phyloP scores from a whole-genome alignment of 1,140 invertebrate genomes.

The Reticulitermes speratus region DNA sequence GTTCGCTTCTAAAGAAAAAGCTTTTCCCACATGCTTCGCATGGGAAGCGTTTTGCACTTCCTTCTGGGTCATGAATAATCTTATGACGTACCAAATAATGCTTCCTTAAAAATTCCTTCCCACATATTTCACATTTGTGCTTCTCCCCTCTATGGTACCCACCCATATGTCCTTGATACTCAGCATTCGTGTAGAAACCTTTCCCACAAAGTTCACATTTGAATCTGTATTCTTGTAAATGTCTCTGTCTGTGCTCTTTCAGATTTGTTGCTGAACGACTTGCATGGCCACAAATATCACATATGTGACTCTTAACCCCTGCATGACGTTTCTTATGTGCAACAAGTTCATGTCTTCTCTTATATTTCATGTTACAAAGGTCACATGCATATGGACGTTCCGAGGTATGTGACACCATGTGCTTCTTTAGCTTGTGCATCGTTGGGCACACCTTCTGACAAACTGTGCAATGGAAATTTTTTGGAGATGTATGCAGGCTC shows the following conservation, averaged over 20 bases:
- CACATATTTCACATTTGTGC: slow-evolving; percentile 38
- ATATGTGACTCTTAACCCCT: neutral
- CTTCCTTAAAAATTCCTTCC: neutral
- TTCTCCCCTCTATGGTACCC: neutral
- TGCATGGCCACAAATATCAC: slow-evolving; percentile 25
- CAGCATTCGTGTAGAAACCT: neutral
- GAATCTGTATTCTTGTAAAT: slow-evolving; percentile 15
- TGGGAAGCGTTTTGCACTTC: slow-evolving; percentile 57
- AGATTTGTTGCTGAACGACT: neutral
- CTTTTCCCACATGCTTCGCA: slow-evolving; percentile 75
- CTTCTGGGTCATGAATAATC: slow-evolving; percentile 44
- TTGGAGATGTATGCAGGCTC: neutral
- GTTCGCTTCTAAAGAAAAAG: neutral
- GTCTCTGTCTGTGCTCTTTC: neutral
- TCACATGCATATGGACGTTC: slow-evolving; percentile 67
- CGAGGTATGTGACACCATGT: slow-evolving; percentile 42
- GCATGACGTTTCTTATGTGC: slow-evolving; percentile 21
- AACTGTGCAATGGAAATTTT: slow-evolving; percentile 47
- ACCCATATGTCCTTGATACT: neutral
- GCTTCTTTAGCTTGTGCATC: slow-evolving; percentile 46
- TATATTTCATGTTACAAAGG: slow-evolving; percentile 64
- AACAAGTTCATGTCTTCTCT: slow-evolving; percentile 43
- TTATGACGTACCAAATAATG: neutral
- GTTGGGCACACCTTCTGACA: slow-evolving; percentile 59
- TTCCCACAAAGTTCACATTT: slow-evolving; percentile 8